Evolutionary conservation across 2,888 invertebrate genomes (phyloP).

Genomic region (Apoderus coryli): DNA sequence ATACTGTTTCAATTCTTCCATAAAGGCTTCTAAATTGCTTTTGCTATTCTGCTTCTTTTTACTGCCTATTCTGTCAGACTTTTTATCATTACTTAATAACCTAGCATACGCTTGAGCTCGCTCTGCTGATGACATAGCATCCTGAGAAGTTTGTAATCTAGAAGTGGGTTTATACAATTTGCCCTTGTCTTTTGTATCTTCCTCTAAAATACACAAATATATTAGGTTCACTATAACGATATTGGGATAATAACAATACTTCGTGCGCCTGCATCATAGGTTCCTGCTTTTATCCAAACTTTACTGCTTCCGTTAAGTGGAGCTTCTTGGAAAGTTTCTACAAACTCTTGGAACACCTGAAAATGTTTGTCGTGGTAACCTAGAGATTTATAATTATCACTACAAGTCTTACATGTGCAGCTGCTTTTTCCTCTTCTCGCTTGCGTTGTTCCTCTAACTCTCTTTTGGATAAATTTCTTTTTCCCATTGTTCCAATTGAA

Average conservation of each 20-base stretch:
- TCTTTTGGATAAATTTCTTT: slow-evolving; percentile 60
- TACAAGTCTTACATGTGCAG: slow-evolving; percentile 69
- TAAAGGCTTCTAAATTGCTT: slow-evolving; percentile 93
- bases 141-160: slow-evolving; percentile 41
- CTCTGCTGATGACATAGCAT: slow-evolving; percentile 44
- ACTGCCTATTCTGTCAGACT: slow-evolving; percentile 47
- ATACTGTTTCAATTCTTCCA: slow-evolving; percentile 92
- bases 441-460: slow-evolving; percentile 76
- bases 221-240: too few relatives aligned
- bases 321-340: slow-evolving; percentile 88
- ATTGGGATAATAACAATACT: too few relatives aligned
- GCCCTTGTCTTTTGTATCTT: slow-evolving; percentile 77
- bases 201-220: slow-evolving; percentile 42
- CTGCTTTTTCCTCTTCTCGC: slow-evolving; percentile 80
- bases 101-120: slow-evolving; percentile 55
- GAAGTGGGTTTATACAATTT: slow-evolving; percentile 88
- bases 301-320: slow-evolving; percentile 58
- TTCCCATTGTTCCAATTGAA: slow-evolving; percentile 59
- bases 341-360: slow-evolving; percentile 91
- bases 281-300: slow-evolving; percentile 96
- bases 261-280: slow-evolving; percentile 88
- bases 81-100: slow-evolving; percentile 46
- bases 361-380: slow-evolving; percentile 15
- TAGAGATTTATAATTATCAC: too few relatives aligned
- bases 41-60: slow-evolving; percentile 70